Base-by-base conservation (phyloP, 1,140 invertebrate species). In the Camponotus pennsylvanicus region DNA sequence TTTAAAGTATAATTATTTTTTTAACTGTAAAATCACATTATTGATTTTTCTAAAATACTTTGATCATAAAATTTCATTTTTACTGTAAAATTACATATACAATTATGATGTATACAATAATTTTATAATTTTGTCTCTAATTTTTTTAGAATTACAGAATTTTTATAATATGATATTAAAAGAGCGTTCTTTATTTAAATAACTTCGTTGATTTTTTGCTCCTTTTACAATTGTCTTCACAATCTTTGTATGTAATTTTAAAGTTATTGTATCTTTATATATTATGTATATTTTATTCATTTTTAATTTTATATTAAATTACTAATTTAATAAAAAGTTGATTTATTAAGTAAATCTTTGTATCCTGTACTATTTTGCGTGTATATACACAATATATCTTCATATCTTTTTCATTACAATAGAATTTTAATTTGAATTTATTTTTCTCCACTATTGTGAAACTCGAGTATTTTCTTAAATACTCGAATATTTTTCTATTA, bases 181-280 rank as follows among this genome's bases (percentile, higher is more conserved):
- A 76, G 13, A 52, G 6, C 18, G n/a, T 75, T 63, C 3, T 77
- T 37, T 37, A 78, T 49, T 78, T 18, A 34, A 78, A 78, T 66
- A 78, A 49, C 11, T 70, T 69, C 13, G 8, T 79, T 69, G 45
- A 69, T 80, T 1, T 70, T 57, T 55, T 4, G 49, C 77, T 80
- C 77, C 77, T 69, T 45, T 80, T 57, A 69, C 77, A 80, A 21
- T 70, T 70, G 77, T 69, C 45, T 70, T 34, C 64, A 66, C n/a
- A 32, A 80, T 79, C 32, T 49, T 21, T 63, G 13, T 57, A 63
- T 52, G 52, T 11, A 15, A 57, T 27, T 69, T 69, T 45, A 37
- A 4, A 21, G 9, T 70, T 37, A 66, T 49, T 45, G 21, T 75
- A 57, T 75, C 27, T 27, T 61, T 63, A 27, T 79, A 78, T 13